These are phyloP conservation scores for Automeris io DNA, from an alignment of 2,888 invertebrate genomes.

Conservation along the genomic window DNA sequence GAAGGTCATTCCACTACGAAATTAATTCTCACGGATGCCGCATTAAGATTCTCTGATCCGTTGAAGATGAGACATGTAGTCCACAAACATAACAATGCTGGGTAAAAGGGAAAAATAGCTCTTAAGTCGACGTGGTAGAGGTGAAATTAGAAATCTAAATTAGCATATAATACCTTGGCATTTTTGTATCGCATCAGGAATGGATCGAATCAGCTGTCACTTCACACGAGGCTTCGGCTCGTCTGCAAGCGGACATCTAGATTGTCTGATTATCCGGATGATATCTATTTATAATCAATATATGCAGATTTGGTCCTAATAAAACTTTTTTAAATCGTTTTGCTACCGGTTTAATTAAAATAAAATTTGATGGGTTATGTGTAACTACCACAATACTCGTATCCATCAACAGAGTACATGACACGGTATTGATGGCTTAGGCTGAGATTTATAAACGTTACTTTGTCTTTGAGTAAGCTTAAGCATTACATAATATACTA, in stretches of 20 bases:
- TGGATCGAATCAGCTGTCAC: constrained; percentile 60
- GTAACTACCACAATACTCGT: too few relatives aligned
- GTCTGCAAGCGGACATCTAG: constrained; percentile 41
- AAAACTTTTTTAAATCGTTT: not conserved
- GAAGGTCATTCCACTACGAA: constrained; percentile 60
- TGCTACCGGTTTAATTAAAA: too few relatives aligned
- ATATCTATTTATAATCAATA: constrained; percentile 2
- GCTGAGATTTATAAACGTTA: too few relatives aligned
- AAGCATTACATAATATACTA: too few relatives aligned
- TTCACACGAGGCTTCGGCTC: constrained; percentile 59
- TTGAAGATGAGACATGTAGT: constrained; percentile 49
- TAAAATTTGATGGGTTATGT: too few relatives aligned
- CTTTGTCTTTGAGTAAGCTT: too few relatives aligned
- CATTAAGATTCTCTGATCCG: constrained; percentile 54
- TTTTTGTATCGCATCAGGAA: constrained; percentile 36
- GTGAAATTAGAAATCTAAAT: constrained; percentile 12
- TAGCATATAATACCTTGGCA: constrained; percentile 17
- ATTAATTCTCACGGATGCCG: constrained; percentile 67
- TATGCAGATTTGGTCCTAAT: not conserved
- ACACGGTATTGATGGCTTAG: too few relatives aligned
- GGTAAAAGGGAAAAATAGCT: constrained; percentile 14
- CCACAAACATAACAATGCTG: constrained; percentile 22
- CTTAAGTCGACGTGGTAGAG: constrained; percentile 20
- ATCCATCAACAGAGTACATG: too few relatives aligned
- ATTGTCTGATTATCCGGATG: constrained; percentile 4